Conservation (phyloP, 2,797 vertebrate genomes). For the Delichon dasypus region DNA sequence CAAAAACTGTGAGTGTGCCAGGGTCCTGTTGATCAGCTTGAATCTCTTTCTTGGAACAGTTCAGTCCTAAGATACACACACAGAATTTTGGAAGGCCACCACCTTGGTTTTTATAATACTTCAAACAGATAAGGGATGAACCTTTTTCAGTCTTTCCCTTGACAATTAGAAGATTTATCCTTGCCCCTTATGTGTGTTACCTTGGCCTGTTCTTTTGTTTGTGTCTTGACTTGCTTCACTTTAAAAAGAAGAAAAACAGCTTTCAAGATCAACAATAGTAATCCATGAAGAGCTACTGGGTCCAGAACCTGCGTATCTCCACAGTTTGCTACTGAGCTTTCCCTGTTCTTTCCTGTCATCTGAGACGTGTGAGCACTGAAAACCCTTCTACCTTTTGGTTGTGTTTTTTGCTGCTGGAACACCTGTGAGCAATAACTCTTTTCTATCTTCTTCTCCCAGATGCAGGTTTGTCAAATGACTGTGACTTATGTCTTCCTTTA, state of each 20-base stretch:
- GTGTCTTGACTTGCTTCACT: background rate
- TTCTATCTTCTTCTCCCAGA: background rate
- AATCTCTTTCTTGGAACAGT: background rate
- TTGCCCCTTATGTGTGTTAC: background rate
- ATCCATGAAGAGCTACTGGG: background rate
- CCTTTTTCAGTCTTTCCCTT: background rate
- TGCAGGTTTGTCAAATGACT: background rate
- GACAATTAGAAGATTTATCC: background rate
- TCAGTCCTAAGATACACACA: background rate
- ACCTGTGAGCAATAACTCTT: background rate
- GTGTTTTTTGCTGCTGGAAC: background rate
- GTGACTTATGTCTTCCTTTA: background rate
- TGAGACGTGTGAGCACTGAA: background rate
- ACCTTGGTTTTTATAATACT: background rate
- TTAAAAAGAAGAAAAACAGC: background rate
- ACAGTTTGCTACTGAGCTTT: background rate
- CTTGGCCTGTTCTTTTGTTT: background rate
- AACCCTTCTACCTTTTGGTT: background rate
- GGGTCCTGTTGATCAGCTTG: background rate
- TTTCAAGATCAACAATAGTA: background rate
- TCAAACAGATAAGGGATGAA: background rate
- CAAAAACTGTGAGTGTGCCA: background rate
- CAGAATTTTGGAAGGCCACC: background rate
- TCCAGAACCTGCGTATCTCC: background rate
- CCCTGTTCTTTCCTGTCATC: background rate